Conservation (phyloP, 1,140 invertebrate genomes). For the Orius insidiosus region DNA sequence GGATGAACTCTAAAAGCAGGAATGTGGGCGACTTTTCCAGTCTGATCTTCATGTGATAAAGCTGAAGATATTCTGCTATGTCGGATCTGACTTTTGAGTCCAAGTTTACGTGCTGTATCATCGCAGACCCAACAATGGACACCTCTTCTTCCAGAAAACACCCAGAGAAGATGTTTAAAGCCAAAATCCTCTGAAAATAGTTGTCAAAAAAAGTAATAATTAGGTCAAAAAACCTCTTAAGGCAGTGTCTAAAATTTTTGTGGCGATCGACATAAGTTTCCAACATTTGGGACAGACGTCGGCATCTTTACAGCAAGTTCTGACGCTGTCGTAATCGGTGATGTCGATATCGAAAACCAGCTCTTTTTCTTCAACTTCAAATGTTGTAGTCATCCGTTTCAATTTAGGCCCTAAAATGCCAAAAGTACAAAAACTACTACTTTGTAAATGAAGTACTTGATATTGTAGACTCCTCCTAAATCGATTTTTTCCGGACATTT, state of each 20-base stretch:
- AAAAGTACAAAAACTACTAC: too few relatives aligned
- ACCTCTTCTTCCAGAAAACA: conserved; percentile 90
- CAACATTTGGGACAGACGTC: conserved; percentile 89
- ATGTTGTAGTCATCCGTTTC: conserved; percentile 32
- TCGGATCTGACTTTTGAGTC: conserved; percentile 42
- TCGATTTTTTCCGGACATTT: conserved; percentile 84
- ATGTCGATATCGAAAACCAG: conserved; percentile 99
- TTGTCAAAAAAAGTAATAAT: neutral
- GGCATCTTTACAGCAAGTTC: conserved; percentile 77
- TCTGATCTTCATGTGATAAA: conserved; percentile 56
- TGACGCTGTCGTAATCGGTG: conserved; percentile 96
- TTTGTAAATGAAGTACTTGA: too few relatives aligned
- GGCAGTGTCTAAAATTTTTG: conserved; percentile 72
- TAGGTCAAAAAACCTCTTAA: conserved; percentile 43
- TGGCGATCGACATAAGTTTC: conserved; percentile 90
- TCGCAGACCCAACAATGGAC: conserved; percentile 98
- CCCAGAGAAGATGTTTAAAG: conserved; percentile 83
- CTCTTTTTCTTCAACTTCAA: conserved; percentile 53
- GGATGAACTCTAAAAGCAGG: conserved; percentile 52
- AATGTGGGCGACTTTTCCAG: conserved; percentile 62
- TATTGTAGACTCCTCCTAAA: conserved; percentile 83
- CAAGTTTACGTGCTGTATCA: conserved; percentile 55
- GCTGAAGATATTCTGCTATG: conserved; percentile 77
- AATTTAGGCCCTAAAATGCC: conserved; percentile 38
- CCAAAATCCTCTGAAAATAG: conserved; percentile 73